These are phyloP conservation scores for Macquaria ambigua DNA, from an alignment of 2,113 vertebrate species.

Conservation along the genomic window DNA sequence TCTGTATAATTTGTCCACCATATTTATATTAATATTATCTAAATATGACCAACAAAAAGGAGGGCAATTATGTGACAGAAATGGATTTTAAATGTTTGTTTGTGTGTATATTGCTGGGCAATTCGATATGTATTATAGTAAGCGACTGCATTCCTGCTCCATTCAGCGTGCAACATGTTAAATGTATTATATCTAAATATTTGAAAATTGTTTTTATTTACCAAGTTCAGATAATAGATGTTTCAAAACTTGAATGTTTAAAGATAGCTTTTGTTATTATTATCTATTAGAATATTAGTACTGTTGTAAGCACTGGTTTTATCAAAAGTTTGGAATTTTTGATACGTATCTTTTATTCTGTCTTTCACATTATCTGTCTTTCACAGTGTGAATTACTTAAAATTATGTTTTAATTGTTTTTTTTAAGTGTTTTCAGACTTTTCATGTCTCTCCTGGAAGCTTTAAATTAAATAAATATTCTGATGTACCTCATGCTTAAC, in stretches of 20 bases:
- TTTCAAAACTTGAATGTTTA: constrained; percentile 5
- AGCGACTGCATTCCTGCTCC: not conserved
- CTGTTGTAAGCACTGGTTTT: constrained; percentile 18
- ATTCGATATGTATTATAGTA: not conserved
- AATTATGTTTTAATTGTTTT: not conserved
- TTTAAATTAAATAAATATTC: constrained; percentile 39
- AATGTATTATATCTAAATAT: constrained; percentile 9
- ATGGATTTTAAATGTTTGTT: constrained; percentile 21
- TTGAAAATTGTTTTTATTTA: not conserved
- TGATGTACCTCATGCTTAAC: not conserved
- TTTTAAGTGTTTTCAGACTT: not conserved
- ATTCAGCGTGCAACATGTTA: not conserved
- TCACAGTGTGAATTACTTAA: not conserved
- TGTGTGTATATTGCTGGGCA: constrained; percentile 39
- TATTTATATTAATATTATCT: constrained; percentile 24
- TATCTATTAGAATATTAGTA: not conserved
- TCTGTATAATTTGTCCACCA: not conserved
- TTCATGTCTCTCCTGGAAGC: not conserved
- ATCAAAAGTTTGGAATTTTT: not conserved
- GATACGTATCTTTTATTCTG: not conserved
- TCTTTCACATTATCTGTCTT: not conserved
- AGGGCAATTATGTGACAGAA: not conserved
- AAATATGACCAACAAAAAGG: constrained; percentile 20
- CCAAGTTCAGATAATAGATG: not conserved
- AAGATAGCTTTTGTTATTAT: constrained; percentile 6